Evolutionary conservation across 2,888 invertebrate genomes (phyloP), one percentile per base, ranked within the genome.

Genomic region (Epirrita christyi): DNA sequence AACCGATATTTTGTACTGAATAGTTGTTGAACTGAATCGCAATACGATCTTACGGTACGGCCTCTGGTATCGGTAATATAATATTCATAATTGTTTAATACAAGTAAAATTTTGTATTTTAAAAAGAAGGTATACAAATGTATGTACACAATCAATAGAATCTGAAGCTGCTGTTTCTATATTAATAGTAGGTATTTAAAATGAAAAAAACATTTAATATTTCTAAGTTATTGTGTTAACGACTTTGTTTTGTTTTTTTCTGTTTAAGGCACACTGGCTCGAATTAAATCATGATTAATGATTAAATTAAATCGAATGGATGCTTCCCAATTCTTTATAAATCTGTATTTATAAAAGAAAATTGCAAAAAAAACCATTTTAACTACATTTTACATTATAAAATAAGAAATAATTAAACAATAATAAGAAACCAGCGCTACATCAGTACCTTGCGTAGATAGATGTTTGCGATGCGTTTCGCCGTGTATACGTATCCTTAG

Each of bases 391-490:
- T 51, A 55, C 40, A 40, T 50, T 27, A 44, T 46, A 45, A 55
- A 61, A 59, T 50, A 48, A 44, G 36, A 55, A 53, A 44, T 40
- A 53, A 28, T 41, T 52, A 38, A 49, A 36, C 46, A 49, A 59
- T 62, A 59, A 46, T 59, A 54, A 61, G 44, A 57, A 55, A 61
- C 57, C 65, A 67, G 67, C 65, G 67, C 67, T 67, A 67, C 67
- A 57, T 58, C 63, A 55, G 65, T 67, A 67, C 67, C 67, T 67
- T 57, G 58, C 65, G 63, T 63, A 57, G 59, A 65, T 63, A 59
- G 57, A 57, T 55, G 54, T 44, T 61, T 62, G 63, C 67, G 63
- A 50, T 63, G 61, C 57, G 67, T 67, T 60, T 63, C 51, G 45
- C 14, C 27, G n/a, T 61, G 52, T 59, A 53, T 34, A 56, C 50